These are phyloP conservation scores for Anomalospiza imberbis DNA, from an alignment of 2,797 vertebrate species.

Conservation along the genomic window DNA sequence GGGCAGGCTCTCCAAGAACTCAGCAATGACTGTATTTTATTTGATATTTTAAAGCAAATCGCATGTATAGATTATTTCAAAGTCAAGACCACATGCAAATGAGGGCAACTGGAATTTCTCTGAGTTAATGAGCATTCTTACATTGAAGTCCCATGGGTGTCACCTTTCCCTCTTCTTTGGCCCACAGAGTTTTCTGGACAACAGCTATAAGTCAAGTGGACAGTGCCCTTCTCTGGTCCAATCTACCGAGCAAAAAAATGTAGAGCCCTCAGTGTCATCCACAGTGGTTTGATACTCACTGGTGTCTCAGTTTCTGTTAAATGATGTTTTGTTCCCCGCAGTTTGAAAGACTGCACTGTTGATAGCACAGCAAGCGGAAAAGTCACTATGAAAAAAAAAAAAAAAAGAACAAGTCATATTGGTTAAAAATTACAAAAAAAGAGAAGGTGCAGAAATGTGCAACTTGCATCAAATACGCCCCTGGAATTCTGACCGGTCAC, in stretches of 20 bases:
- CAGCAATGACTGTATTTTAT: accelerated
- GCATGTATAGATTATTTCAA: neutral
- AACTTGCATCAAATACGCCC: neutral
- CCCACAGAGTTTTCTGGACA: constrained; percentile 81
- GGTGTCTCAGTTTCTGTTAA: neutral
- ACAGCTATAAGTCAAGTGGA: constrained; percentile 78
- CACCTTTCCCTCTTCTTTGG: constrained; percentile 80
- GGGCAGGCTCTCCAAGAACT: neutral
- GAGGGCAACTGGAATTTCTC: neutral
- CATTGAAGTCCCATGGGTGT: neutral
- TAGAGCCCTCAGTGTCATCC: neutral
- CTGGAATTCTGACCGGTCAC: neutral
- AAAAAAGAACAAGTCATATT: neutral
- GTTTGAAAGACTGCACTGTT: neutral
- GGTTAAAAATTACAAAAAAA: neutral
- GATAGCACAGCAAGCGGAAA: neutral
- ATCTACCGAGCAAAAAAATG: constrained; percentile 62
- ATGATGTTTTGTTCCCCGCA: accelerated
- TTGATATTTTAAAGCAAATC: neutral
- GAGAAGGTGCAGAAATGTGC: neutral
- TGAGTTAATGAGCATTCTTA: neutral
- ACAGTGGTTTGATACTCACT: neutral
- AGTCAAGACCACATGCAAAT: neutral
- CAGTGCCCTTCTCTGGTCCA: constrained; percentile 82
- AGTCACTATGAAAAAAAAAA: neutral